Percentiles rank a stretch among this genome's conserved stretches.
These are phyloP conservation scores for Brienomyrus brachyistius DNA, from an alignment of 2,113 vertebrate species.

Conservation along the genomic window DNA sequence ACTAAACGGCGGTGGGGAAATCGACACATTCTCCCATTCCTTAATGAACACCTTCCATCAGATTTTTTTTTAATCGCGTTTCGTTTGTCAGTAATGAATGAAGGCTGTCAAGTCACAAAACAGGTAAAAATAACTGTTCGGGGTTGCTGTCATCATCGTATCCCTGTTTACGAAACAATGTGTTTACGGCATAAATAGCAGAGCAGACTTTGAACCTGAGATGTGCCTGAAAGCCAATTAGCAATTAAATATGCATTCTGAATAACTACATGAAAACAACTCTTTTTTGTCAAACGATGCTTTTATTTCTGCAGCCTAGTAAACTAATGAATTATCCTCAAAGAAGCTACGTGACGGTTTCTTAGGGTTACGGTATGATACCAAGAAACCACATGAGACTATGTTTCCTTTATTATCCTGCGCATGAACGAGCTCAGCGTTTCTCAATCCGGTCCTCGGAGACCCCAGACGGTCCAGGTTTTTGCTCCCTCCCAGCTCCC, in stretches of 20 bases:
- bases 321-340: not conserved
- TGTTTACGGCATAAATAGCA: not conserved
- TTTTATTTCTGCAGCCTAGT: not conserved
- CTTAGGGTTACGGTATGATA: not conserved
- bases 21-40: slow-evolving; percentile 24
- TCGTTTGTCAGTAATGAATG: slow-evolving; percentile 18
- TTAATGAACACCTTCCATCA: slow-evolving; percentile 53
- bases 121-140: not conserved
- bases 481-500: not conserved
- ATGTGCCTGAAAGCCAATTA: not conserved
- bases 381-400: not conserved
- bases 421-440: not conserved
- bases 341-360: not conserved
- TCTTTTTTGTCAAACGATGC: slow-evolving; percentile 2
- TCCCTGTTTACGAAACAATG: not conserved
- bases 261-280: not conserved
- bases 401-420: not conserved
- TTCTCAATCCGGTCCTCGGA: not conserved
- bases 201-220: not conserved
- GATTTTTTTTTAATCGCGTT: slow-evolving; percentile 35
- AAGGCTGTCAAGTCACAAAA: not conserved
- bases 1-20: not conserved
- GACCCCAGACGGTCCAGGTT: not conserved
- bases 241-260: not conserved
- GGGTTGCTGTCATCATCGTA: not conserved